phyloP scores from a whole-genome alignment of 2,888 invertebrate genomes.

The Biston stratarius region DNA sequence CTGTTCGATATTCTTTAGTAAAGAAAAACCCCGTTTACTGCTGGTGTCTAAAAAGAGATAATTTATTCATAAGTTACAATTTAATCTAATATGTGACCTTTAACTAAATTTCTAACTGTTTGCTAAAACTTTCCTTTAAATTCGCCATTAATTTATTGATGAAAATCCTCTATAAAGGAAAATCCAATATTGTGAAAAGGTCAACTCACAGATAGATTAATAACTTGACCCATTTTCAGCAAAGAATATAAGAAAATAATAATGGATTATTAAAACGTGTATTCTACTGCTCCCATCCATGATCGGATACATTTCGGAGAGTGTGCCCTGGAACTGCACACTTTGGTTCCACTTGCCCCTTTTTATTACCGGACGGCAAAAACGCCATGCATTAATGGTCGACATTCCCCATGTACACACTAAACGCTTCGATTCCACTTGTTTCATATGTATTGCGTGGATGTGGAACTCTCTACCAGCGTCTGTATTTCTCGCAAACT shows the following conservation, averaged over 20 bases:
- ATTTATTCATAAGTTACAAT: constrained; percentile 42
- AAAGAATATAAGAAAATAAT: background rate
- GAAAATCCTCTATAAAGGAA: background rate
- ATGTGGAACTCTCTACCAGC: too few relatives aligned
- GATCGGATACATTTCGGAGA: too few relatives aligned
- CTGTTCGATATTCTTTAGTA: constrained; percentile 40
- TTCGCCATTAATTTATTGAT: background rate
- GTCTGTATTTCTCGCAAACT: too few relatives aligned
- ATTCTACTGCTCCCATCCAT: background rate
- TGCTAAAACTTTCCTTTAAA: constrained; percentile 5
- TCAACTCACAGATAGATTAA: background rate
- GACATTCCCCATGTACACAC: too few relatives aligned
- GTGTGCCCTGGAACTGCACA: too few relatives aligned
- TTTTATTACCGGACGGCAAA: too few relatives aligned
- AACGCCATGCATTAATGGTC: too few relatives aligned
- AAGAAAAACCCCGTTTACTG: background rate
- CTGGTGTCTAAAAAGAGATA: constrained; percentile 17
- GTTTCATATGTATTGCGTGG: too few relatives aligned
- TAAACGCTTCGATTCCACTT: too few relatives aligned
- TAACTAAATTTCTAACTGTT: constrained; percentile 17
- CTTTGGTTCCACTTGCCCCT: too few relatives aligned
- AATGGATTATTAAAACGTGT: background rate
- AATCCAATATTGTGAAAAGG: background rate
- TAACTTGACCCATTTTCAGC: background rate
- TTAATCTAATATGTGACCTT: constrained; percentile 27